These are phyloP conservation scores for Xylocampa areola DNA, from an alignment of 2,888 invertebrate genomes.

Conservation along the genomic window DNA sequence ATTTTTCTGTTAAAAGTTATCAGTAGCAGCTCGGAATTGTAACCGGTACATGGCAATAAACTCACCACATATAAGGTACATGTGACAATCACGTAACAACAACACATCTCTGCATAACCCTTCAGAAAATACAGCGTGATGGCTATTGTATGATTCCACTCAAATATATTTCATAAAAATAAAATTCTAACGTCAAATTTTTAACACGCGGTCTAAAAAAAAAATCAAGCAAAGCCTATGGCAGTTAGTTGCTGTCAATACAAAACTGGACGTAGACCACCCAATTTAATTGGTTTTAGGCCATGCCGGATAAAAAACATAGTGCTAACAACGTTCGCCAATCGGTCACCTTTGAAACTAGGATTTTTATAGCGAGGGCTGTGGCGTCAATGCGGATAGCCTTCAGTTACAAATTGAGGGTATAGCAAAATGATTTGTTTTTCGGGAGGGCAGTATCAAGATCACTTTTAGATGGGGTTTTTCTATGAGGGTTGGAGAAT, in stretches of 20 bases:
- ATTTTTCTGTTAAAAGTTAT: too few species aligned
- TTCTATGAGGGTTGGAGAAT: too few species aligned
- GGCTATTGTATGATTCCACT: too few species aligned
- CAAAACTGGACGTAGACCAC: slow-evolving; percentile 21
- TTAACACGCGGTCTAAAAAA: slow-evolving; percentile 15
- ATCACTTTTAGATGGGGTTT: too few species aligned
- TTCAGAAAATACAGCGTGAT: too few species aligned
- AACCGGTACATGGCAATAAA: too few species aligned
- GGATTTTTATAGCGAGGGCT: slow-evolving; percentile 13
- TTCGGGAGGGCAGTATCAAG: too few species aligned
- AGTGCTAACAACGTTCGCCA: slow-evolving; percentile 36
- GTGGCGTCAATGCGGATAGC: slow-evolving; percentile 1
- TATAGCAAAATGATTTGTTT: background rate
- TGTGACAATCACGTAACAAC: too few species aligned
- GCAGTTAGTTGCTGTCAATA: slow-evolving; percentile 40
- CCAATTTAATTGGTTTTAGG: slow-evolving; percentile 46
- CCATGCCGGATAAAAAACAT: slow-evolving; percentile 23
- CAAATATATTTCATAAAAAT: background rate
- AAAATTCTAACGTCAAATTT: slow-evolving; percentile 10
- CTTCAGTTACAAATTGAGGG: slow-evolving; percentile 8
- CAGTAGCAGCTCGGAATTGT: too few species aligned
- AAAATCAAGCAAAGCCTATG: slow-evolving; percentile 24
- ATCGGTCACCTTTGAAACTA: slow-evolving; percentile 36
- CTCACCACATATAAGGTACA: too few species aligned
- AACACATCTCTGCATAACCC: too few species aligned